phyloP scores from a whole-genome alignment of 2,888 invertebrate genomes.

The Oxystoma pomonae region DNA sequence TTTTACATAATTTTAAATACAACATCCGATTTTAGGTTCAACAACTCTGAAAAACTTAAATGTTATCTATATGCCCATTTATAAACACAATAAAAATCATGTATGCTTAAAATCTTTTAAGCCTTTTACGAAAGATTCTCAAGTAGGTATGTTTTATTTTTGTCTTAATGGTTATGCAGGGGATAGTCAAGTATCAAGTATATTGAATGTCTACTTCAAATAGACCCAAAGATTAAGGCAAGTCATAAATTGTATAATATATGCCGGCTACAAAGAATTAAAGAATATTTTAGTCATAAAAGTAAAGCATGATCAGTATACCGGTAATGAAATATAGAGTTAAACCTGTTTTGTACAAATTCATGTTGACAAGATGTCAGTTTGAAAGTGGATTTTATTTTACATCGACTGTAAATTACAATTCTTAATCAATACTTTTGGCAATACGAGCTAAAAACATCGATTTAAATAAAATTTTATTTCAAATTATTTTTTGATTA shows the following conservation, averaged over 20 bases:
- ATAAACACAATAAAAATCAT: background rate
- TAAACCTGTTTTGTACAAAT: no score
- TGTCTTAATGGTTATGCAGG: background rate
- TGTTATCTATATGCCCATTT: background rate
- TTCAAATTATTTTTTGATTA: no score
- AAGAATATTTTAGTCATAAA: background rate
- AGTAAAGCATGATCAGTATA: background rate
- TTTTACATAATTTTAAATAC: background rate
- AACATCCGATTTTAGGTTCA: background rate
- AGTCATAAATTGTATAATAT: background rate
- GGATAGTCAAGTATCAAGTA: background rate
- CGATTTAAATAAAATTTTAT: no score
- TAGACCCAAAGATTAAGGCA: background rate
- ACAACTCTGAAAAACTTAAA: background rate
- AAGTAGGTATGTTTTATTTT: background rate
- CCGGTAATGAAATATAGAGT: no score
- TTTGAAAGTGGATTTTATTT: no score
- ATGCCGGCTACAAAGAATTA: background rate
- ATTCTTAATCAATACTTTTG: no score
- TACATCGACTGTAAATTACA: no score
- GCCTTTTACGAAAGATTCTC: background rate
- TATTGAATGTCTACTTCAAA: background rate
- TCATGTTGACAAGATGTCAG: no score
- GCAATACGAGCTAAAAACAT: no score
- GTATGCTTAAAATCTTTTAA: background rate